phyloP scores from a whole-genome alignment of 2,113 vertebrate species.

The Odontophorus gujanensis region DNA sequence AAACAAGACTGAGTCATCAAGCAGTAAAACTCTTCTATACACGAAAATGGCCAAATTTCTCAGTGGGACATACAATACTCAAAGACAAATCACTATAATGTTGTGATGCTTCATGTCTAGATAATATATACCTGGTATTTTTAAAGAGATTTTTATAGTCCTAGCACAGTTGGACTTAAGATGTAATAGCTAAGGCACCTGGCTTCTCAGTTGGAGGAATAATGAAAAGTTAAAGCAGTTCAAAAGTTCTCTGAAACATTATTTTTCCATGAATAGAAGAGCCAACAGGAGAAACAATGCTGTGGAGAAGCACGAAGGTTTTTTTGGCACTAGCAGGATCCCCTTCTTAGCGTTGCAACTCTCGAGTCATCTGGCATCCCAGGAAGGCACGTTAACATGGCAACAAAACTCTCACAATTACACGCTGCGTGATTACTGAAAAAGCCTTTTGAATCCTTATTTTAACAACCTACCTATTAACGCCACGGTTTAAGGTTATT shows the following conservation, averaged over 20 bases:
- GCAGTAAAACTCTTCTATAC: not conserved
- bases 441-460: not conserved
- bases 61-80: not conserved
- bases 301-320: not conserved
- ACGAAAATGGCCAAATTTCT: not conserved
- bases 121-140: constrained; percentile 44
- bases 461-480: not conserved
- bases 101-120: constrained; percentile 22
- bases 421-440: not conserved
- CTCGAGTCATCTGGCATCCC: not conserved
- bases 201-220: constrained; percentile 48
- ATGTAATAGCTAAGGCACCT: constrained; percentile 22
- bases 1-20: not conserved
- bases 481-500: not conserved
- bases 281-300: not conserved
- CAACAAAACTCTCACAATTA: not conserved
- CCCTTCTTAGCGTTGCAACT: not conserved
- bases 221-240: constrained; percentile 44
- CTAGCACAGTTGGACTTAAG: constrained; percentile 10
- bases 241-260: not conserved
- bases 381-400: not conserved
- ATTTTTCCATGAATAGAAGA: not conserved
- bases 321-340: not conserved
- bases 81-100: constrained; percentile 8
- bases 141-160: constrained; percentile 42